Evolutionary conservation across 2,113 vertebrate genomes (phyloP).

Genomic region (Ictalurus furcatus): DNA sequence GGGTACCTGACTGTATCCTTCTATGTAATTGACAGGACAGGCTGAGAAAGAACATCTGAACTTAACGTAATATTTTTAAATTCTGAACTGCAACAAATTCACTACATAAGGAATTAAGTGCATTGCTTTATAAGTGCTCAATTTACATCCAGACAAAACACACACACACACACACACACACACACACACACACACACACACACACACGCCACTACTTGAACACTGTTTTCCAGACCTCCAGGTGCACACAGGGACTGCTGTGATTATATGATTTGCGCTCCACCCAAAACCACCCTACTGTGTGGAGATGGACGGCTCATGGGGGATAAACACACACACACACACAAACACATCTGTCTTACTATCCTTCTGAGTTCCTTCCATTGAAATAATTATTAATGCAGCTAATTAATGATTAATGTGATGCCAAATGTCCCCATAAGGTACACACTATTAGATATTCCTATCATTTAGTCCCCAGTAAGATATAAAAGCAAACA

Average conservation of each 20-base stretch:
- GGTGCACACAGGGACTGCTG: conserved; percentile 51
- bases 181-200: not conserved
- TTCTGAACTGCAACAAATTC: not conserved
- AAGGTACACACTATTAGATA: not conserved
- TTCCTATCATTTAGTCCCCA: not conserved
- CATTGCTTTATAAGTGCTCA: not conserved
- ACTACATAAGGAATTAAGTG: not conserved
- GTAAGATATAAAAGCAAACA: not conserved
- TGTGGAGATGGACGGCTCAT: conserved; percentile 54
- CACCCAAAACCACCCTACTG: conserved; percentile 55
- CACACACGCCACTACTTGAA: conserved; percentile 11
- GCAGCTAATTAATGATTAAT: not conserved
- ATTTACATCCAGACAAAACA: not conserved
- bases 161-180: not conserved
- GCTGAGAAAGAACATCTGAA: no score
- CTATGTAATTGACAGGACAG: not conserved
- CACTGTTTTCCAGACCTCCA: conserved; percentile 45
- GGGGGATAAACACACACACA: conserved; percentile 53
- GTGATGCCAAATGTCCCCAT: not conserved
- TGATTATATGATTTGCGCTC: conserved; percentile 53
- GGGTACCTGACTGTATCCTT: not conserved
- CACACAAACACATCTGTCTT: not conserved
- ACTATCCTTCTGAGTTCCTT: not conserved
- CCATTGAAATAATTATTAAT: not conserved
- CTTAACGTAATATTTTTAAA: no score